These are phyloP conservation scores for Symphodus melops DNA, from an alignment of 2,113 vertebrate species.

Conservation along the genomic window DNA sequence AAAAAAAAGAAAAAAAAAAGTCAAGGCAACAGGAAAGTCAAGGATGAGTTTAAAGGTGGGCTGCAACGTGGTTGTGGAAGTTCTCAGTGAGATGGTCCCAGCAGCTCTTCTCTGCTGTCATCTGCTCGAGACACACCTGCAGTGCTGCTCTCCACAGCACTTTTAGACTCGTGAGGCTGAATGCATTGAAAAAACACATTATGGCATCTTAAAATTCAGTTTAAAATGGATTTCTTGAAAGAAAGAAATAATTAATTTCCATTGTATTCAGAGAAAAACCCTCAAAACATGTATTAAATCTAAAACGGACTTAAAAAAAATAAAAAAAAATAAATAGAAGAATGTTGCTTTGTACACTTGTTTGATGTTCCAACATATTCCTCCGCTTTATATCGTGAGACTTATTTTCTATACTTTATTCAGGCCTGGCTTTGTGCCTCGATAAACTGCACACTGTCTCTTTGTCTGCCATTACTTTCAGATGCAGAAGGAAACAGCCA, in stretches of 20 bases:
- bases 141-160: constrained; percentile 12
- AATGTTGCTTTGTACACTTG: no score
- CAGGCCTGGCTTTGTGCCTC: constrained; percentile 46
- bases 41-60: not conserved
- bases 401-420: constrained; percentile 42
- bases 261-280: no score
- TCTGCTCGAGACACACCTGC: not conserved
- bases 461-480: constrained; percentile 59
- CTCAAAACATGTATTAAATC: no score
- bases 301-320: not conserved
- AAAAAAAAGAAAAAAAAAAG: not conserved
- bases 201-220: not conserved
- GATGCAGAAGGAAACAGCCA: constrained; percentile 58
- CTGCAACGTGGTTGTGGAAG: not conserved
- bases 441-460: constrained; percentile 27
- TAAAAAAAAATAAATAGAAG: no score
- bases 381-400: constrained; percentile 10
- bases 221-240: no score
- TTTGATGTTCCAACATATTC: no score
- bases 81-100: not conserved
- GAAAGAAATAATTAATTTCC: no score
- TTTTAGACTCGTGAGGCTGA: constrained; percentile 23
- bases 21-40: not conserved
- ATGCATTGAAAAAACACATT: not conserved
- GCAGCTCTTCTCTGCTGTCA: not conserved